Percentiles rank a stretch among this genome's conserved stretches.
Evolutionary conservation across 2,113 vertebrate genomes (phyloP).

Genomic region (Prietella phreatophila): DNA sequence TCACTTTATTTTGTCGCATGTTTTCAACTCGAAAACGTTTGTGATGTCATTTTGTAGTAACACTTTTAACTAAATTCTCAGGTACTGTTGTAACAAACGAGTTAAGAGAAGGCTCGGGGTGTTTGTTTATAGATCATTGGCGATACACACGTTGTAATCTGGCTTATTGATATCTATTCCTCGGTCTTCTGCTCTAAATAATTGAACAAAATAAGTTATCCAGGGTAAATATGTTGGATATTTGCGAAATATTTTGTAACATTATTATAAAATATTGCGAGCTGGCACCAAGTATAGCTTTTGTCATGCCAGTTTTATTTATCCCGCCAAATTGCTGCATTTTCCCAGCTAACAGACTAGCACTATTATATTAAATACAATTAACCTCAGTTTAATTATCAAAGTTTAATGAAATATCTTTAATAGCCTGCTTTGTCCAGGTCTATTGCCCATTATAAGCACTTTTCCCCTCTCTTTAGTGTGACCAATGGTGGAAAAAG

Average conservation of each 20-base stretch:
- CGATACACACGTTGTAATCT: background rate
- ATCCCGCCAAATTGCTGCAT: constrained; percentile 12
- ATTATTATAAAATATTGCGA: background rate
- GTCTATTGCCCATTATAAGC: background rate
- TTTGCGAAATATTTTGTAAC: background rate
- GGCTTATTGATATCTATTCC: background rate
- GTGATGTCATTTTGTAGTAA: background rate
- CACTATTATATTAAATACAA: background rate
- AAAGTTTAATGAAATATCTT: background rate
- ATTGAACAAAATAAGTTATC: background rate
- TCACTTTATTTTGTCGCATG: background rate
- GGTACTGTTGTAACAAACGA: background rate
- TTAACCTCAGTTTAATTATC: background rate
- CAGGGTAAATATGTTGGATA: background rate
- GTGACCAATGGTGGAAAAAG: constrained; percentile 82
- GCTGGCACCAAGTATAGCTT: background rate
- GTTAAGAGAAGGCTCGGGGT: background rate
- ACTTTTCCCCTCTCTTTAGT: constrained; percentile 51
- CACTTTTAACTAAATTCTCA: background rate
- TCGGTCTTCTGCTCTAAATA: background rate
- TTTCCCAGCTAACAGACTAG: background rate
- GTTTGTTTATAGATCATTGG: background rate
- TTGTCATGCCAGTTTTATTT: background rate
- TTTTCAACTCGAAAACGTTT: background rate
- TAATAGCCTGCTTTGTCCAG: background rate